Percentiles rank a stretch among this genome's conserved stretches.
Evolutionary conservation across 1,140 invertebrate species (phyloP).

Genomic region (Drosophila obscura): DNA sequence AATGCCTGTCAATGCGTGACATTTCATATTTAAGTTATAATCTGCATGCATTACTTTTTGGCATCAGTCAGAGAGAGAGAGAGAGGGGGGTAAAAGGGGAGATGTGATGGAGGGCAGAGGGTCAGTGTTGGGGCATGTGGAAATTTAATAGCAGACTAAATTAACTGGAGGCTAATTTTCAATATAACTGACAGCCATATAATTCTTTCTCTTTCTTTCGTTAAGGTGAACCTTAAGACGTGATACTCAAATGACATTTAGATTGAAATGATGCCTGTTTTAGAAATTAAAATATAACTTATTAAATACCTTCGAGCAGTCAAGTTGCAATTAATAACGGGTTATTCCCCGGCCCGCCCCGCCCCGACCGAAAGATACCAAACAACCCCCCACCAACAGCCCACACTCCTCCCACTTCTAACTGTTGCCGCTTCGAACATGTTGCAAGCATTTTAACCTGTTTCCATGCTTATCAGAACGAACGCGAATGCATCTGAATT

Average conservation of each 20-base stretch:
- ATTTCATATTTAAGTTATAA: conserved; percentile 83
- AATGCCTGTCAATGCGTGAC: conserved; percentile 82
- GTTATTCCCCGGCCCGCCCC: conserved; percentile 7
- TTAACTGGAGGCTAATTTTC: conserved; percentile 81
- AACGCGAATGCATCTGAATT: conserved; percentile 64
- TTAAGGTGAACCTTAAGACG: no score
- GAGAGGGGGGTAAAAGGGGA: not conserved
- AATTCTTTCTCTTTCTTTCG: conserved; percentile 36
- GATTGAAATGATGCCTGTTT: conserved; percentile 21
- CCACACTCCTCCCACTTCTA: conserved; percentile 20
- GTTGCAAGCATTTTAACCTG: conserved; percentile 65
- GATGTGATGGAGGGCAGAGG: not conserved
- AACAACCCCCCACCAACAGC: conserved; percentile 12
- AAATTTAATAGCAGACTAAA: conserved; percentile 78
- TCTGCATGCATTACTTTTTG: conserved; percentile 79
- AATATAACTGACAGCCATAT: conserved; percentile 76
- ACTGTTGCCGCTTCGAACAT: conserved; percentile 68
- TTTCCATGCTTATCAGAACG: conserved; percentile 73
- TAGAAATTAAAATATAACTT: conserved; percentile 49
- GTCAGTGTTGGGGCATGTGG: conserved; percentile 34
- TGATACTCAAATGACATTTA: conserved; percentile 29
- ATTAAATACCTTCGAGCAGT: conserved; percentile 73
- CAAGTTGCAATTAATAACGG: conserved; percentile 78
- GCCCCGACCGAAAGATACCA: not conserved
- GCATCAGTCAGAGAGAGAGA: conserved; percentile 4